Percentiles rank a stretch among this genome's conserved stretches.
Conservation (phyloP, 2,797 vertebrate species). For the Centropyge bicolor region DNA sequence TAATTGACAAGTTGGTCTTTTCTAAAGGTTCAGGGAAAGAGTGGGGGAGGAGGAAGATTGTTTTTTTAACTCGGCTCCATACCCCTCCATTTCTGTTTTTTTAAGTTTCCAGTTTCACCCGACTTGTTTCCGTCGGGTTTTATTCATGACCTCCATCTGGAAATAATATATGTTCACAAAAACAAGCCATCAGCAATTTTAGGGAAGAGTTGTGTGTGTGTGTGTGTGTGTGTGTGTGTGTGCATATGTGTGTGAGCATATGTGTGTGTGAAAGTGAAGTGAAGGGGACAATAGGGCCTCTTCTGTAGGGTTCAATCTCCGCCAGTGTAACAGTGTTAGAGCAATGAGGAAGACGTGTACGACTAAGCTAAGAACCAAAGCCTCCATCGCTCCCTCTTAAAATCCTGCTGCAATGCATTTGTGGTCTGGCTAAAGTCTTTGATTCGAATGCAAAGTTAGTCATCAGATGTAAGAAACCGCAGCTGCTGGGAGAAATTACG, state of each 20-base stretch:
- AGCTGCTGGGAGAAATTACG: constrained; percentile 75
- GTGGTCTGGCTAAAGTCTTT: constrained; percentile 68
- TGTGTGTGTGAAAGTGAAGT: constrained; percentile 29
- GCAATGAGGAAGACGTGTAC: constrained; percentile 45
- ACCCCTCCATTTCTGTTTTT: constrained; percentile 81
- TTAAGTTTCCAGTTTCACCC: constrained; percentile 87
- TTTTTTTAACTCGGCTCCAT: constrained; percentile 73
- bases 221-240: constrained; percentile 26
- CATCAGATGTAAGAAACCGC: constrained; percentile 69
- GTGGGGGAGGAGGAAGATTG: constrained; percentile 68
- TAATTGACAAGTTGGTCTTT: constrained; percentile 75
- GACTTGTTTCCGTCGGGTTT: constrained; percentile 84
- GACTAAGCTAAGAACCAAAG: constrained; percentile 60
- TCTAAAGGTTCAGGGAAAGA: constrained; percentile 51
- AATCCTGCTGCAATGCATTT: constrained; percentile 59
- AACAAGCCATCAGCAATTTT: constrained; percentile 85
- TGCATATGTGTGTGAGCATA: constrained; percentile 26
- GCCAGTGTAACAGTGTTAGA: constrained; percentile 40
- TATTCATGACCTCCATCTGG: constrained; percentile 89
- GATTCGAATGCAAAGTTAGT: constrained; percentile 72
- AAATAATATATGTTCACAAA: constrained; percentile 88
- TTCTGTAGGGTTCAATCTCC: constrained; percentile 45
- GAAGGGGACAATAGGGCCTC: constrained; percentile 58
- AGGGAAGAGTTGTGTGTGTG: constrained; percentile 63
- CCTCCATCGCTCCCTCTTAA: constrained; percentile 51